Evolutionary conservation across 2,888 invertebrate species (phyloP), one percentile per base, ranked within the genome.

Genomic region (Euproctis similis): DNA sequence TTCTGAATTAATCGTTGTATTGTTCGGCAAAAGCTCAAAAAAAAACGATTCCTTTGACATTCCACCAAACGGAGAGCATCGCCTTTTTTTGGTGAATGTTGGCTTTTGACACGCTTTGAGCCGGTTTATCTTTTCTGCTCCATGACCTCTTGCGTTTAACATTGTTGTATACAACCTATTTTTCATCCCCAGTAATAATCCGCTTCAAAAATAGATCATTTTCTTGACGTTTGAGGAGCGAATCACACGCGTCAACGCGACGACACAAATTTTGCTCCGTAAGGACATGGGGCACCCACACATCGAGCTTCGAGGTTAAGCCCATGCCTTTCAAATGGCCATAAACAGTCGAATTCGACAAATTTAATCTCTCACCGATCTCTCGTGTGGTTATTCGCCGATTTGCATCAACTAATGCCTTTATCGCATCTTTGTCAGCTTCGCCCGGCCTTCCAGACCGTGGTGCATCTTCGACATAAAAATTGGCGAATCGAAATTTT

Each of bases 111-210:
- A n/a, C n/a, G n/a, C n/a, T n/a, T n/a, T n/a, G n/a, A n/a, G n/a
- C n/a, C 6, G 16, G 16, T 5, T 5, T 5, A 5, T 3, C 4
- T 16, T 16, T 16, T 3, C 3, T 3, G 4, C 16, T 16, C 16
- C 16, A 16, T 16, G 16, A 16, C 16, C 16, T 16, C 16, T 29
- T 33, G 10, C 8, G 9, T 16, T 16, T 16, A 6, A 16, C 16
- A 6, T 16, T 16, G 16, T 16, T 16, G 16, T 16, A 16, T 16
- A 16, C 16, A 8, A 5, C 10, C 10, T 23, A 11, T 26, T 18
- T 28, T 17, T 30, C 11, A 4, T 24, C 12, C 24, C 16, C 16
- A 16, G 16, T 16, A n/a, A n/a, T n/a, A n/a, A n/a, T n/a, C n/a
- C n/a, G n/a, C n/a, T n/a, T n/a, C n/a, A n/a, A n/a, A n/a, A 6